phyloP scores from a whole-genome alignment of 2,888 invertebrate species.

The Philhelius pedissequus region DNA sequence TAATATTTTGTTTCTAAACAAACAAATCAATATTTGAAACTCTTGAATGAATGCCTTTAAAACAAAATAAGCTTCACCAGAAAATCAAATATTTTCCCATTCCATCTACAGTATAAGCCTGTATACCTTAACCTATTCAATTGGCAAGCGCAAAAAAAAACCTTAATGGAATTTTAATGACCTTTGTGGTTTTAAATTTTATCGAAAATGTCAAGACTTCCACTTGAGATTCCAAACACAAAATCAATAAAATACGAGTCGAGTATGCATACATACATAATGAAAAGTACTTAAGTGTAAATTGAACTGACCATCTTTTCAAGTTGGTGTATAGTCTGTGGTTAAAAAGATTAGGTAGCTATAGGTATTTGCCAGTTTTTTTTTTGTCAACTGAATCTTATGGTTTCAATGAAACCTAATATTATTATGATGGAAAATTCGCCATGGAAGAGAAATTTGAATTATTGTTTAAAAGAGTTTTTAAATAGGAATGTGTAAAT shows the following conservation, averaged over 20 bases:
- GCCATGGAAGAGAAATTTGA: too few species aligned
- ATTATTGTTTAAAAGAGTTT: too few species aligned
- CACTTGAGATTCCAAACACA: neutral
- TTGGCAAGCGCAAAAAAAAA: neutral
- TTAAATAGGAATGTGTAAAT: too few species aligned
- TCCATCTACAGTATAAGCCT: neutral
- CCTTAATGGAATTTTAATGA: constrained; percentile 33
- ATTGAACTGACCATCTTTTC: neutral
- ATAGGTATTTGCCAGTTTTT: too few species aligned
- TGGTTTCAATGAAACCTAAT: too few species aligned
- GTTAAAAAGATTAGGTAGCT: too few species aligned
- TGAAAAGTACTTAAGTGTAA: neutral
- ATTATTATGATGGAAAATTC: too few species aligned
- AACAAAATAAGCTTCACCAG: neutral
- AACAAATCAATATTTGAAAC: neutral
- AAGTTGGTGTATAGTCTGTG: neutral
- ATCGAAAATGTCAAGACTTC: constrained; percentile 29
- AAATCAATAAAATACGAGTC: neutral
- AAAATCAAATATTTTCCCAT: neutral
- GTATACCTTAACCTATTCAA: neutral
- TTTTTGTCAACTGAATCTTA: too few species aligned
- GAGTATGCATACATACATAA: neutral
- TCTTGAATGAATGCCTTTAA: neutral
- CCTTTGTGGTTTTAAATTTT: constrained; percentile 5
- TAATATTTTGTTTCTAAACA: neutral